These are phyloP conservation scores for Hydrozoanthus gracilis DNA, from an alignment of 92 coral and sea anemone species.

Conservation along the genomic window DNA sequence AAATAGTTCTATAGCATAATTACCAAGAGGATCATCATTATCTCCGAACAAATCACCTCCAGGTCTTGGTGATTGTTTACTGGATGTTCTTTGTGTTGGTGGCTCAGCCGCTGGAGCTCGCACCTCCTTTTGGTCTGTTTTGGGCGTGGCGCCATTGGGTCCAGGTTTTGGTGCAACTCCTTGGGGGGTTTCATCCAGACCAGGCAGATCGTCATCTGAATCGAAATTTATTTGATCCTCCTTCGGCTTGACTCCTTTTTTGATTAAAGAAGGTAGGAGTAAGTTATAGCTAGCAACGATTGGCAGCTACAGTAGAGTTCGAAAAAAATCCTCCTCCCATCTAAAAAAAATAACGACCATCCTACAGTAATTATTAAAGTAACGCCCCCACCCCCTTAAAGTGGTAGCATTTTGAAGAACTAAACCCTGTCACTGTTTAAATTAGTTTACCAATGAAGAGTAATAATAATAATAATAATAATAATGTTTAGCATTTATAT, in stretches of 20 bases:
- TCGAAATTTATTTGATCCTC: conserved; percentile 83
- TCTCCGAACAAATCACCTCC: conserved; percentile 85
- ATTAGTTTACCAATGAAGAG: too few relatives aligned
- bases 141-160: conserved; percentile 23
- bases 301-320: neutral
- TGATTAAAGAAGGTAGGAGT: neutral
- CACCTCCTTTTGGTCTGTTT: neutral
- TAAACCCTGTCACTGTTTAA: too few relatives aligned
- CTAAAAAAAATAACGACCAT: neutral
- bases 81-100: conserved; percentile 31
- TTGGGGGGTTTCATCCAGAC: conserved; percentile 71
- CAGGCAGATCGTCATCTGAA: conserved; percentile 91
- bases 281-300: neutral
- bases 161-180: neutral
- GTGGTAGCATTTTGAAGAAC: too few relatives aligned
- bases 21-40: conserved; percentile 84
- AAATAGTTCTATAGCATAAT: neutral
- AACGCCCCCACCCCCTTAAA: too few relatives aligned
- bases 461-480: too few relatives aligned
- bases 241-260: conserved; percentile 56
- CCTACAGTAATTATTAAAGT: too few relatives aligned
- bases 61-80: conserved; percentile 27
- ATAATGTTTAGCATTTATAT: too few relatives aligned
- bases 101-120: too few relatives aligned
- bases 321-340: neutral